Evolutionary conservation across 2,113 vertebrate species (phyloP), one percentile per base, ranked within the genome.

Genomic region (Cygnus buccinator): DNA sequence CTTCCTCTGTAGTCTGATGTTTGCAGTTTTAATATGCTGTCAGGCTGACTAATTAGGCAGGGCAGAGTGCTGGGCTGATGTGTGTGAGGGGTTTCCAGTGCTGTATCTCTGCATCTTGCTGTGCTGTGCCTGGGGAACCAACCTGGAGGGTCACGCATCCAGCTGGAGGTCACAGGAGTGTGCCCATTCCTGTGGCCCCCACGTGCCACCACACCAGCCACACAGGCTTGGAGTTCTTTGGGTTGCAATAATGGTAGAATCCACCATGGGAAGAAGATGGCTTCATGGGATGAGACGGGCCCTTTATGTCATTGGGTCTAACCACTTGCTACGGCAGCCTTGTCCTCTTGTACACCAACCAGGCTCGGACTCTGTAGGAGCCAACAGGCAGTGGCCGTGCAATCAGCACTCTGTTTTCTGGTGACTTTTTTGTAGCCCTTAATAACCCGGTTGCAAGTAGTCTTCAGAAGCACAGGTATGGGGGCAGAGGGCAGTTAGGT

Each of bases 91-190:
- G 14, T 44, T 95, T 94, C 31, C 31, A 26, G 10, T 8, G 18
- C 39, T 8, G 19, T 2, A 0, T 13, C n/a, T 46, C 46, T 3
- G 1, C 0, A 0, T 29, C 10, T 82, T 18, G 5, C 13, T 28
- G 11, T 14, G 2, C 65, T 46, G 41, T 66, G 19, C n/a, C n/a
- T 52, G 31, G 52, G 18, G 4, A 80, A 4, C 31, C 28, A n/a
- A 66, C 55, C 16, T 3, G 3, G 9, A 2, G 6, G 63, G n/a
- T 41, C 7, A 1, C 4, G 9, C 20, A 18, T 5, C 19, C 11
- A 26, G 14, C 21, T 5, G 11, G 28, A 43, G 25, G 21, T 62
- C 4, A 13, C 25, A 4, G 12, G 13, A 82, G 35, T 0, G 0
- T 12, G 3, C 17, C 22, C 3, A 0, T 19, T 75, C 21, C 11